Percentiles rank a stretch among this genome's conserved stretches.
Evolutionary conservation across 2,113 vertebrate genomes (phyloP).

Genomic region (Rana temporaria): DNA sequence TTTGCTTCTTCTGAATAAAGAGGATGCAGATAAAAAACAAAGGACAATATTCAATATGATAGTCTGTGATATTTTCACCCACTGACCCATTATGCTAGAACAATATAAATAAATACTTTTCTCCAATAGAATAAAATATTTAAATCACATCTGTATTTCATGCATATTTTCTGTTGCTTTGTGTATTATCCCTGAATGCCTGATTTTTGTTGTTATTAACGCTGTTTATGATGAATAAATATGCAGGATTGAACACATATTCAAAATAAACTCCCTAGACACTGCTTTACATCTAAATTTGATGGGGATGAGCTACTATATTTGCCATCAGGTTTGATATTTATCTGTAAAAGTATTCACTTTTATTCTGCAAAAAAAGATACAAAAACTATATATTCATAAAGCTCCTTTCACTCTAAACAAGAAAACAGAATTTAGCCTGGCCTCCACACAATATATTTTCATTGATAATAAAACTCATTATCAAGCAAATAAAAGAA

Average conservation of each 20-base stretch:
- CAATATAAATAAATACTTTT: conserved; percentile 5
- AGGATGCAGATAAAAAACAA: too few species aligned
- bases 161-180: background rate
- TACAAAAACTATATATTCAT: background rate
- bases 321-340: conserved; percentile 30
- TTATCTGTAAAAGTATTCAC: conserved; percentile 16
- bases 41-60: too few species aligned
- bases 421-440: conserved; percentile 24
- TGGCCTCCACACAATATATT: conserved; percentile 17
- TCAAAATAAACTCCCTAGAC: conserved; percentile 15
- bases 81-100: conserved; percentile 1
- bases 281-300: conserved; percentile 25
- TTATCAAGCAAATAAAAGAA: conserved; percentile 38
- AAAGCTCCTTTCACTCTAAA: conserved; percentile 31
- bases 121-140: conserved; percentile 5
- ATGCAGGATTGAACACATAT: conserved; percentile 32
- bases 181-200: background rate
- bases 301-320: conserved; percentile 14
- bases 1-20: too few species aligned
- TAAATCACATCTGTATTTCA: conserved; percentile 6
- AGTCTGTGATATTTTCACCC: background rate
- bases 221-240: conserved; percentile 26
- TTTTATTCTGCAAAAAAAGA: conserved; percentile 19
- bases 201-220: conserved; percentile 11
- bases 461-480: conserved; percentile 34